Evolutionary conservation across 2,888 invertebrate genomes (phyloP).

Genomic region (Apomyelois bistriatella): DNA sequence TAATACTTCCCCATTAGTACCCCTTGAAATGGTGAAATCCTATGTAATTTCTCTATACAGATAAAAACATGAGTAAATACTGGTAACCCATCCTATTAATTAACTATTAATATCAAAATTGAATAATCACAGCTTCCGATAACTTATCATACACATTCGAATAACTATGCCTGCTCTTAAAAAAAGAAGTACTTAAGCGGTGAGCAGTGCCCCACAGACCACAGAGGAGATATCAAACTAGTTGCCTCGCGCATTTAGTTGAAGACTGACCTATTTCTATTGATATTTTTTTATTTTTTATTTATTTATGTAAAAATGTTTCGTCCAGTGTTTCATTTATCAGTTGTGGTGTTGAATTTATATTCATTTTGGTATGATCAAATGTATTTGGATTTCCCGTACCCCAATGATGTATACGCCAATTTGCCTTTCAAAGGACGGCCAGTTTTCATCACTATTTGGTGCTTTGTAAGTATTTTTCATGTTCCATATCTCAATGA

Average conservation of each 20-base stretch:
- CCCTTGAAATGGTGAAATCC: no score
- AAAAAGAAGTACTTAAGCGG: neutral
- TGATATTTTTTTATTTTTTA: neutral
- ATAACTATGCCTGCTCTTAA: neutral
- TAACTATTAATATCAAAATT: neutral
- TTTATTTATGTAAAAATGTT: conserved; percentile 6
- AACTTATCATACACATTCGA: neutral
- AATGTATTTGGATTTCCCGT: conserved; percentile 13
- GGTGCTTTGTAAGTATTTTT: conserved; percentile 17
- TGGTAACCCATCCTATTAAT: no score
- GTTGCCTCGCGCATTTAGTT: neutral
- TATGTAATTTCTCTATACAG: no score
- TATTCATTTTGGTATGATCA: conserved; percentile 15
- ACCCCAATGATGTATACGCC: conserved; percentile 6
- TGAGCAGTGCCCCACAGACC: neutral
- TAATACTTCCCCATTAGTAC: no score
- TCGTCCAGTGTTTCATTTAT: conserved; percentile 13
- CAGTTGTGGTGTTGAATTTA: conserved; percentile 8
- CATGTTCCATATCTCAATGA: no score
- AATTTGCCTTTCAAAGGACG: conserved; percentile 13
- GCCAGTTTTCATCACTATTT: conserved; percentile 15
- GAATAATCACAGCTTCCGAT: neutral
- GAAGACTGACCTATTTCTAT: neutral
- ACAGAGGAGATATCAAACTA: no score
- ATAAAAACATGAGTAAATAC: no score